Evolutionary conservation across 2,113 vertebrate species (phyloP).

Genomic region (Desmodus rotundus): DNA sequence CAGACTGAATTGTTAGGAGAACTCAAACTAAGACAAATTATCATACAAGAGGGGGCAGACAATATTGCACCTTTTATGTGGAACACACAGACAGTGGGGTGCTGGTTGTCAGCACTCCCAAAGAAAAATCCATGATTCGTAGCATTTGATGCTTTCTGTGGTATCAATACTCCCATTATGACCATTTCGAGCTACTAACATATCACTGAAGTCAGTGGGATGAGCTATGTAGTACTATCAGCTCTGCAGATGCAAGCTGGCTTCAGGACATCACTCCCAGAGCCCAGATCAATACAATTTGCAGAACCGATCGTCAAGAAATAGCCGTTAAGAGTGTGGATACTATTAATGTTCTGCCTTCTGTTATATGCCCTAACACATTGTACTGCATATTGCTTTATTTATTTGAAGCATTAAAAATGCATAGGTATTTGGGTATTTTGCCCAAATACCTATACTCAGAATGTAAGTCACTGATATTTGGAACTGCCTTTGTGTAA

Average conservation of each 20-base stretch:
- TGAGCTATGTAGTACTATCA: rapidly evolving
- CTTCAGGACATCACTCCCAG: neutral
- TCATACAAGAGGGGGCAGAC: too few species aligned
- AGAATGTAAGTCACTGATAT: neutral
- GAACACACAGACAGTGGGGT: neutral
- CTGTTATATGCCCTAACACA: neutral
- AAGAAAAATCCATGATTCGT: neutral
- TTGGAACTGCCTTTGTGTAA: neutral
- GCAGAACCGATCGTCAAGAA: neutral
- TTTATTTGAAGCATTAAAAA: neutral
- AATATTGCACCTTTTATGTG: neutral
- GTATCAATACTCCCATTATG: neutral
- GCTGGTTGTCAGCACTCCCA: neutral
- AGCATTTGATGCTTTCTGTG: neutral
- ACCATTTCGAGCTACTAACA: neutral
- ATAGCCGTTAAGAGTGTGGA: neutral
- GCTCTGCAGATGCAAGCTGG: neutral
- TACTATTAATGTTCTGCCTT: neutral
- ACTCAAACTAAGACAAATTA: neutral
- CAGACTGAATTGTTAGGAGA: neutral
- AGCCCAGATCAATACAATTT: neutral
- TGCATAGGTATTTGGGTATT: too few species aligned
- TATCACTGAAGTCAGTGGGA: neutral
- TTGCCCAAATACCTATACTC: neutral
- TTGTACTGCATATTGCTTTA: neutral